A percentile compares a stretch with the other conserved stretches of the same genome.
Conservation (phyloP, 2,113 vertebrate species). For the Riparia riparia region DNA sequence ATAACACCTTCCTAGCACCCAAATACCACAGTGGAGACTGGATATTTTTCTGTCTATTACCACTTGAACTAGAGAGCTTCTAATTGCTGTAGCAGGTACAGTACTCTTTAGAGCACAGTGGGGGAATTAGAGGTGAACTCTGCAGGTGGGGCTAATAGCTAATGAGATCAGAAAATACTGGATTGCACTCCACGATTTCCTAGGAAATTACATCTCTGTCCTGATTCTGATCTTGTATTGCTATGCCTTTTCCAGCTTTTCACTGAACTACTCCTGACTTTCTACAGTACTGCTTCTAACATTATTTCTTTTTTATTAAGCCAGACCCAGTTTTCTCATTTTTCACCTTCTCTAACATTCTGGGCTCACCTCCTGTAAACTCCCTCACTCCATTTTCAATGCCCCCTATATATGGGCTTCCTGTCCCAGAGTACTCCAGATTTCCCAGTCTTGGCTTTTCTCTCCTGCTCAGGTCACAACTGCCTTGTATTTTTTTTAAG, state of each 20-base stretch:
- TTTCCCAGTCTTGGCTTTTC: neutral
- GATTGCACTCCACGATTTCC: neutral
- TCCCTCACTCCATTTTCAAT: neutral
- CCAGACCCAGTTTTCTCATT: neutral
- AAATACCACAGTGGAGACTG: neutral
- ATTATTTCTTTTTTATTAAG: neutral
- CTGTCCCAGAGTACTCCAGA: neutral
- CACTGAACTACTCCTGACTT: neutral
- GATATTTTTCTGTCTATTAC: neutral
- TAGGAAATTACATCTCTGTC: neutral
- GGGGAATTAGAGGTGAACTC: neutral
- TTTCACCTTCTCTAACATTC: neutral
- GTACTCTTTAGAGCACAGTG: neutral
- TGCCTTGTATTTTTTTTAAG: neutral
- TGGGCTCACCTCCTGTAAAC: neutral
- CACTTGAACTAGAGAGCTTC: neutral
- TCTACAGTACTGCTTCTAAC: neutral
- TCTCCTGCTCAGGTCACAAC: neutral
- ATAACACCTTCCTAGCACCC: neutral
- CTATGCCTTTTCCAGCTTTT: neutral
- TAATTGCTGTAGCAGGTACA: neutral
- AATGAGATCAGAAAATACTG: neutral
- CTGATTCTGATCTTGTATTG: neutral
- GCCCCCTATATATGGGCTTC: rapidly evolving
- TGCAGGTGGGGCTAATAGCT: neutral